Conservation (phyloP, 1,140 invertebrate species). For the Microvelia longipes region DNA sequence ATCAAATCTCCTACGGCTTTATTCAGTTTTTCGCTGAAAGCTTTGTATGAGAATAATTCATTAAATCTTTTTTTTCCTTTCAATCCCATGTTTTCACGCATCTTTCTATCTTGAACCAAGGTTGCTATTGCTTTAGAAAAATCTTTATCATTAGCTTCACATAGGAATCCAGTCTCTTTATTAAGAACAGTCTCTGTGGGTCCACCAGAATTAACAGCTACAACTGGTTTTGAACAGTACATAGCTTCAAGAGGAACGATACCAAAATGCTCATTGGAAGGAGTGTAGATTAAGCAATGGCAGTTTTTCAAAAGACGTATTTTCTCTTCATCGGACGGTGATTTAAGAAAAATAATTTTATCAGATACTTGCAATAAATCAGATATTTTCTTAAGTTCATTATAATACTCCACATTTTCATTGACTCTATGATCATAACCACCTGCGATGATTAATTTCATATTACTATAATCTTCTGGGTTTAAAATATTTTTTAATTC, state of each 20-base stretch:
- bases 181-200: slow-evolving; percentile 84
- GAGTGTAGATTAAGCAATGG: slow-evolving; percentile 81
- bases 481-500: slow-evolving; percentile 40
- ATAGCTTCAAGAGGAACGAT: slow-evolving; percentile 99
- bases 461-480: slow-evolving; percentile 39
- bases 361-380: slow-evolving; percentile 49
- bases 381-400: slow-evolving; percentile 53
- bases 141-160: slow-evolving; percentile 43
- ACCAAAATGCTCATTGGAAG: slow-evolving; percentile 95
- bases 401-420: slow-evolving; percentile 80
- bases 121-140: slow-evolving; percentile 64
- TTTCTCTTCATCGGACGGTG: slow-evolving; percentile 72
- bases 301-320: slow-evolving; percentile 57
- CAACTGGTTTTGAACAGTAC: slow-evolving; percentile 81
- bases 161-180: slow-evolving; percentile 79
- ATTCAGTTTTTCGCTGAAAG: slow-evolving; percentile 52
- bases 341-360: slow-evolving; percentile 69
- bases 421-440: slow-evolving; percentile 82
- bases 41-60: slow-evolving; percentile 62
- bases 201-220: slow-evolving; percentile 89
- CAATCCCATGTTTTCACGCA: slow-evolving; percentile 44
- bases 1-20: not conserved
- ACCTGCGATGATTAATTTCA: slow-evolving; percentile 86
- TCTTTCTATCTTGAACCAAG: slow-evolving; percentile 31
- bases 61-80: slow-evolving; percentile 53